phyloP scores from a whole-genome alignment of 2,797 vertebrate species.

The Ammospiza maritima region DNA sequence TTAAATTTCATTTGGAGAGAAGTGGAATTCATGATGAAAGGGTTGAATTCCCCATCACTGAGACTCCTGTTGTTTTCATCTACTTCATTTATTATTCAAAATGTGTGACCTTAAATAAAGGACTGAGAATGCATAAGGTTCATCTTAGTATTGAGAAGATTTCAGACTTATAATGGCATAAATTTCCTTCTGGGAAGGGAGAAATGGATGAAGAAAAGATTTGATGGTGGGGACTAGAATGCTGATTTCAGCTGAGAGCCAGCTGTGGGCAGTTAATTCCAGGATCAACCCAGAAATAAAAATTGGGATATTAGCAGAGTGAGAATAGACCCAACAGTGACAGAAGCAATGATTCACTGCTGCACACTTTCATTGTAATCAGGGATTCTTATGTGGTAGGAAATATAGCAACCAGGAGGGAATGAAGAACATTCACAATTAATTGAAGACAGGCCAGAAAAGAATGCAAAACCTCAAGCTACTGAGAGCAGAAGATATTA shows the following conservation, averaged over 20 bases:
- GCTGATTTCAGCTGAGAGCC: not conserved
- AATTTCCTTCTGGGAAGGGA: not conserved
- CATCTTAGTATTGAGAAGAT: not conserved
- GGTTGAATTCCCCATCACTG: not conserved
- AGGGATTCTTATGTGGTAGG: not conserved
- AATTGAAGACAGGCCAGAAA: not conserved
- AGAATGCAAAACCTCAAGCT: not conserved
- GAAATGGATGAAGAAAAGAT: not conserved
- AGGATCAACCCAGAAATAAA: slow-evolving; percentile 22
- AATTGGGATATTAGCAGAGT: not conserved
- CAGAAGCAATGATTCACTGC: slow-evolving; percentile 5
- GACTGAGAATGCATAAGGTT: not conserved
- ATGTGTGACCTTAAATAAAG: not conserved
- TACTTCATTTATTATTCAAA: not conserved
- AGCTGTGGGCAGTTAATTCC: not conserved
- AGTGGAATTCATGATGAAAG: not conserved
- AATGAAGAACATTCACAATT: not conserved
- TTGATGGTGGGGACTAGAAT: not conserved
- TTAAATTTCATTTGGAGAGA: not conserved
- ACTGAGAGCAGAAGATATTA: not conserved
- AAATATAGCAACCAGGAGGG: not conserved
- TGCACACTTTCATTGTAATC: not conserved
- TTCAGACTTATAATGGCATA: not conserved
- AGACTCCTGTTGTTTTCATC: not conserved
- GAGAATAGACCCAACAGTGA: not conserved